Evolutionary conservation across 92 coral and sea anemone genomes (phyloP).

Genomic region (Plumapathes pennacea): DNA sequence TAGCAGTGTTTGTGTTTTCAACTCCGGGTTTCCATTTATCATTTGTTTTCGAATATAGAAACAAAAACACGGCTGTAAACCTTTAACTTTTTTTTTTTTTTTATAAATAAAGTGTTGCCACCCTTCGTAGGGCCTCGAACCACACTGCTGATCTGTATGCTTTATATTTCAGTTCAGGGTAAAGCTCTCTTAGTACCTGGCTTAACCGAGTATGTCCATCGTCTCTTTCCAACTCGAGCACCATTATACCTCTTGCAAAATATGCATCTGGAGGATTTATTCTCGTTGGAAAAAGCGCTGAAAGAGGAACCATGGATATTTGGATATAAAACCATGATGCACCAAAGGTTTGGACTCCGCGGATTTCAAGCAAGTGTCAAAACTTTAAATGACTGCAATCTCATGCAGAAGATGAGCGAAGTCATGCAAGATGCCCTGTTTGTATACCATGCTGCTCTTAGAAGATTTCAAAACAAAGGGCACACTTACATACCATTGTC

Average conservation of each 20-base stretch:
- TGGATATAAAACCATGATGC: constrained; percentile 38
- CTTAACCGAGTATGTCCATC: constrained; percentile 46
- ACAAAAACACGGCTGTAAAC: neutral
- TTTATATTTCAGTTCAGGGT: constrained; percentile 27
- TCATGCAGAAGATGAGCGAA: constrained; percentile 12
- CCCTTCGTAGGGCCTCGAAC: too few relatives aligned
- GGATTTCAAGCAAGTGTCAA: constrained; percentile 49
- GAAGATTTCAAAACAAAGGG: constrained; percentile 30
- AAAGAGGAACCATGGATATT: constrained; percentile 45
- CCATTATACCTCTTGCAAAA: constrained; percentile 19
- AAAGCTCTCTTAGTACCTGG: constrained; percentile 48
- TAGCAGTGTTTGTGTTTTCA: too few relatives aligned
- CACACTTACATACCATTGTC: constrained; percentile 37
- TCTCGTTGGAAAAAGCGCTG: constrained; percentile 19
- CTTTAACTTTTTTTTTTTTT: neutral
- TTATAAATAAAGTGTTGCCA: too few relatives aligned
- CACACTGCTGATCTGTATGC: too few relatives aligned
- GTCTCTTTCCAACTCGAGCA: constrained; percentile 39
- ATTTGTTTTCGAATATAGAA: neutral
- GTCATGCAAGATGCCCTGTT: constrained; percentile 45
- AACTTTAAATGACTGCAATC: constrained; percentile 31
- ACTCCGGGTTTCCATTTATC: neutral
- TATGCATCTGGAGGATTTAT: neutral
- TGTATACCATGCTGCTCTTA: constrained; percentile 48
- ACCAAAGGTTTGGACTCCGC: constrained; percentile 23